Conservation (phyloP, 2,113 vertebrate genomes). For the Leucopternis melanops region DNA sequence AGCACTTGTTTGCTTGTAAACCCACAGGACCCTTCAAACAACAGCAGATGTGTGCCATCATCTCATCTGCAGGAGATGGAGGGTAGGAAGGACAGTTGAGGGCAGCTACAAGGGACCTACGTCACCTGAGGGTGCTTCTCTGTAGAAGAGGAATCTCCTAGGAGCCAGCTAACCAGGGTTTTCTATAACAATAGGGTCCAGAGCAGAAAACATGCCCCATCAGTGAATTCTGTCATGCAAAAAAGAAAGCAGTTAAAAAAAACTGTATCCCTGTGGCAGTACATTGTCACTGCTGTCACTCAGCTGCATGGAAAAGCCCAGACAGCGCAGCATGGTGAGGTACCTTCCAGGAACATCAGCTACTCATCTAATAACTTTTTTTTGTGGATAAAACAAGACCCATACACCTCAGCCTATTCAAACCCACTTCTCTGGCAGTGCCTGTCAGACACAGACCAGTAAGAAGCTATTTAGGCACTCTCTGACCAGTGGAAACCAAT, state of each 20-base stretch:
- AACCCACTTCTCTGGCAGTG: not conserved
- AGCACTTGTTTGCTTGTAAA: not conserved
- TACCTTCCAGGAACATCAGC: not conserved
- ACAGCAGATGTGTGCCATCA: not conserved
- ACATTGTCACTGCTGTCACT: not conserved
- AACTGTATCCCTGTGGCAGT: not conserved
- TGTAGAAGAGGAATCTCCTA: not conserved
- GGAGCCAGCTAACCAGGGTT: not conserved
- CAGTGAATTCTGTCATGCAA: not conserved
- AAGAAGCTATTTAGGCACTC: not conserved
- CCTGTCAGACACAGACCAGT: not conserved
- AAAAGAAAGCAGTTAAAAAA: not conserved
- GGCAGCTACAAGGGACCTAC: not conserved
- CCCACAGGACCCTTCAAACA: not conserved
- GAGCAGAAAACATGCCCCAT: not conserved
- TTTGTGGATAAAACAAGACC: not conserved
- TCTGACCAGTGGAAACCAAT: not conserved
- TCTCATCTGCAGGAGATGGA: not conserved
- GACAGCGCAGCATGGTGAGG: not conserved
- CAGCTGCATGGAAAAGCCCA: not conserved
- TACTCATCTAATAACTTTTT: not conserved
- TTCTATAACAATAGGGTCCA: not conserved
- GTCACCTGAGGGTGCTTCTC: not conserved
- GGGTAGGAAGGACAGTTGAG: not conserved
- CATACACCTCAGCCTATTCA: not conserved